phyloP scores from a whole-genome alignment of 2,888 invertebrate genomes.

The Cataglyphis rosenhaueri region DNA sequence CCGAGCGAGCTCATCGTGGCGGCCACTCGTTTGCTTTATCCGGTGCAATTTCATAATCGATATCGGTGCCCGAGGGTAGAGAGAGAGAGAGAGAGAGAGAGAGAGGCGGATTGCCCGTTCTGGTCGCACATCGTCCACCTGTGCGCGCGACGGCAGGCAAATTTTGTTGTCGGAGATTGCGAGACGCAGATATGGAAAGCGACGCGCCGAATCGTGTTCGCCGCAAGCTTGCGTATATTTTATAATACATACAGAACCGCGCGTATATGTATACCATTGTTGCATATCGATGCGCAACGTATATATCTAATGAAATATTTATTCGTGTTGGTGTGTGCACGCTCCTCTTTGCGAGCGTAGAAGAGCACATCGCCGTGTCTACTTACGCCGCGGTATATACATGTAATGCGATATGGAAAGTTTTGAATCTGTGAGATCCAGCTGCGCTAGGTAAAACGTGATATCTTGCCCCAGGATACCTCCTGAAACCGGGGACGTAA shows the following conservation, averaged over 20 bases:
- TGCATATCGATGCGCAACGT: constrained; percentile 14
- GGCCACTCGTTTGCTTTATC: constrained; percentile 73
- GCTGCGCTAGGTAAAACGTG: constrained; percentile 50
- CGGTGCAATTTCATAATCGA: constrained; percentile 77
- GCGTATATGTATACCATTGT: neutral
- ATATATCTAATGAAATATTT: constrained; percentile 44
- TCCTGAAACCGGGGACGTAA: constrained; percentile 11
- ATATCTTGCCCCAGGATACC: constrained; percentile 49
- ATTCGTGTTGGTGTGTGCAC: constrained; percentile 3
- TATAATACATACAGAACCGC: neutral
- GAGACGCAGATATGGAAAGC: constrained; percentile 46
- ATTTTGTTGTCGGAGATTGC: constrained; percentile 67
- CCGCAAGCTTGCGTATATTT: constrained; percentile 22
- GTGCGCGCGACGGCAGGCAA: constrained; percentile 52
- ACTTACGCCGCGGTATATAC: constrained; percentile 11
- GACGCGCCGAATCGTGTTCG: constrained; percentile 34
- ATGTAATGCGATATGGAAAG: constrained; percentile 51
- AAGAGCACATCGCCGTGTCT: constrained; percentile 5
- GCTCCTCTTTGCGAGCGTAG: neutral
- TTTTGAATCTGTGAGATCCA: constrained; percentile 50
- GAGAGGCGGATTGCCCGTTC: constrained; percentile 11
- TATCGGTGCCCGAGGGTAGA: constrained; percentile 61
- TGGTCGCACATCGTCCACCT: constrained; percentile 57
- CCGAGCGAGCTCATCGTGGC: constrained; percentile 25
- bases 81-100: neutral